Evolutionary conservation across 2,113 vertebrate species (phyloP).

Genomic region (Larimichthys crocea): DNA sequence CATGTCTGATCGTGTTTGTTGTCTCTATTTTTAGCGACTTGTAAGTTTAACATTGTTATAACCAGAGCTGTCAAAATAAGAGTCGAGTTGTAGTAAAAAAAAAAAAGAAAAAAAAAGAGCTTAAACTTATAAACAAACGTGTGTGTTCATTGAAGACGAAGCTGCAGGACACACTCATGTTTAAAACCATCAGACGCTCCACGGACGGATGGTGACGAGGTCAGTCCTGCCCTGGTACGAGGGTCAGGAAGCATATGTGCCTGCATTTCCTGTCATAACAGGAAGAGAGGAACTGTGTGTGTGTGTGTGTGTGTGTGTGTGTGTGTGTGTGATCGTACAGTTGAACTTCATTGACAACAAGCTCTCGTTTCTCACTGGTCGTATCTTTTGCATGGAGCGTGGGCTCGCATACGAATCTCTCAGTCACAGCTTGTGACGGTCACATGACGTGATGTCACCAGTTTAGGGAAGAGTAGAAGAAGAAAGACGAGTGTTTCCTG

Average conservation of each 20-base stretch:
- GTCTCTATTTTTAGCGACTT: background rate
- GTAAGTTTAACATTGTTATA: too few species aligned
- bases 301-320: slow-evolving; percentile 1
- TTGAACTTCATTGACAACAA: slow-evolving; percentile 11
- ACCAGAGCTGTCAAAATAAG: background rate
- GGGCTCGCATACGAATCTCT: background rate
- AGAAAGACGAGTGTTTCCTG: background rate
- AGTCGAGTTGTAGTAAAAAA: background rate
- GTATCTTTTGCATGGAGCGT: background rate
- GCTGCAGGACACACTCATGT: slow-evolving; percentile 27
- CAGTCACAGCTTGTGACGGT: slow-evolving; percentile 45
- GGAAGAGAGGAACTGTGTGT: slow-evolving; percentile 85
- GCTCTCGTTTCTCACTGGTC: slow-evolving; percentile 11
- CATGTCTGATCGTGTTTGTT: too few species aligned
- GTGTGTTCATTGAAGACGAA: background rate
- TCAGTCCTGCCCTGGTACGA: slow-evolving; percentile 56
- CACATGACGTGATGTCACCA: slow-evolving; percentile 52
- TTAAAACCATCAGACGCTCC: slow-evolving; percentile 1
- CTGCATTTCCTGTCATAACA: slow-evolving; percentile 96
- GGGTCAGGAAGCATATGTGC: slow-evolving; percentile 95
- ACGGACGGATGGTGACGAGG: slow-evolving; percentile 31
- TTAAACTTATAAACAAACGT: background rate
- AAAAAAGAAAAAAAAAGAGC: background rate
- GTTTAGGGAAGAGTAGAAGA: slow-evolving; percentile 22
- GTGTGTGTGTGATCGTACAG: slow-evolving; percentile 23